A percentile compares a stretch with the other conserved stretches of the same genome.
phyloP scores from a whole-genome alignment of 2,888 invertebrate species.

The Ormia ochracea region DNA sequence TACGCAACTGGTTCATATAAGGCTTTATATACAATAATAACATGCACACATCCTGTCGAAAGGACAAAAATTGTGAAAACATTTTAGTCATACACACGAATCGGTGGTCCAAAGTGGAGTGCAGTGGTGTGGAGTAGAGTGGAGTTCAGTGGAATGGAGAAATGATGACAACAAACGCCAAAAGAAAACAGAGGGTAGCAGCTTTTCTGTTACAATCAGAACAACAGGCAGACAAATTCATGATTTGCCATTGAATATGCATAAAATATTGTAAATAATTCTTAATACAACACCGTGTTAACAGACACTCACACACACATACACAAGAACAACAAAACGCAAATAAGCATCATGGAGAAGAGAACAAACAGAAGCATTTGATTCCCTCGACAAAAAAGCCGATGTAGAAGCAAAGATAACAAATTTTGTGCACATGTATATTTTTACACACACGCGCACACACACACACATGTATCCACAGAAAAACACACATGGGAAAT shows the following conservation, averaged over 20 bases:
- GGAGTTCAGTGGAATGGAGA: too few species aligned
- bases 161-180: too few species aligned
- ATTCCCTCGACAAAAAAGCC: background rate
- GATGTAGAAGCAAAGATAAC: conserved; percentile 12
- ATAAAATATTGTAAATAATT: conserved; percentile 52
- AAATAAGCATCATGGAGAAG: conserved; percentile 24
- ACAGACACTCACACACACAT: background rate
- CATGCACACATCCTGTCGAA: conserved; percentile 15
- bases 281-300: background rate
- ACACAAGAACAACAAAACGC: background rate
- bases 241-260: conserved; percentile 52
- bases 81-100: conserved; percentile 31
- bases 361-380: conserved; percentile 25
- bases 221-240: background rate
- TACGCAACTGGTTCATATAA: background rate
- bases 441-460: background rate
- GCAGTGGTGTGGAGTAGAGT: too few species aligned
- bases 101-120: conserved; percentile 8
- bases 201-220: background rate
- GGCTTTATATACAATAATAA: background rate
- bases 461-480: background rate
- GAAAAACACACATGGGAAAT: background rate
- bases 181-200: background rate
- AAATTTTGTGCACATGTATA: background rate
- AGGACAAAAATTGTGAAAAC: background rate